phyloP scores from a whole-genome alignment of 2,797 vertebrate species.

The Pantherophis vulpinus region DNA sequence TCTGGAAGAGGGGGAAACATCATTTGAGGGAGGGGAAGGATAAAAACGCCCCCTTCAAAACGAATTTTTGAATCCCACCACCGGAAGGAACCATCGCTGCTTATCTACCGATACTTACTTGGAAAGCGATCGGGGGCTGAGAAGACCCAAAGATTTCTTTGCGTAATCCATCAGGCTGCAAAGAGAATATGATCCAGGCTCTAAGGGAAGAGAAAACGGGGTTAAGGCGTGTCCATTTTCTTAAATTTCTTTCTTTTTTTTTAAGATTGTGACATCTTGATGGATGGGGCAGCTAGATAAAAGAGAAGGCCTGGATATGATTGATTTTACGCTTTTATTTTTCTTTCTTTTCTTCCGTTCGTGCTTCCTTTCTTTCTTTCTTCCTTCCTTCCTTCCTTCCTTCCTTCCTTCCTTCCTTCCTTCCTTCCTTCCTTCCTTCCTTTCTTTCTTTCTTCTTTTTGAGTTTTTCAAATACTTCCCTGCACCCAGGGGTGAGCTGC shows the following conservation, averaged over 20 bases:
- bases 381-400: not conserved
- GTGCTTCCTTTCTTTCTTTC: fast-evolving
- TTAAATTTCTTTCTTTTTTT: too few relatives aligned
- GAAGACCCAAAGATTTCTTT: constrained; percentile 85
- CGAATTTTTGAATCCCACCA: too few relatives aligned
- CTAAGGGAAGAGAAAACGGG: not conserved
- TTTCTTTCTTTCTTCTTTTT: not conserved
- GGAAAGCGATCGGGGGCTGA: constrained; percentile 80
- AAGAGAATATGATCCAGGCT: not conserved
- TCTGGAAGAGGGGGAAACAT: constrained; percentile 29
- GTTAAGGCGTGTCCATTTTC: not conserved
- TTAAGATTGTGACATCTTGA: not conserved
- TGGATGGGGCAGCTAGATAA: not conserved
- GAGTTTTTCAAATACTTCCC: not conserved
- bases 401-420: not conserved
- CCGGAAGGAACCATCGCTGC: too few relatives aligned
- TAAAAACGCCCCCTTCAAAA: not conserved
- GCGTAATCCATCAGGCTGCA: constrained; percentile 83
- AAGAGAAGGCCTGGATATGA: not conserved
- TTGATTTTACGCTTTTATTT: not conserved
- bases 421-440: not conserved
- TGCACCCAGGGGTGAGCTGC: too few relatives aligned
- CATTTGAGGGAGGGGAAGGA: not conserved
- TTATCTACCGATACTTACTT: constrained; percentile 75
- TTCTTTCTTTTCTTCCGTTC: not conserved